Evolutionary conservation across 2,113 vertebrate species (phyloP).

Genomic region (Rhineura floridana): DNA sequence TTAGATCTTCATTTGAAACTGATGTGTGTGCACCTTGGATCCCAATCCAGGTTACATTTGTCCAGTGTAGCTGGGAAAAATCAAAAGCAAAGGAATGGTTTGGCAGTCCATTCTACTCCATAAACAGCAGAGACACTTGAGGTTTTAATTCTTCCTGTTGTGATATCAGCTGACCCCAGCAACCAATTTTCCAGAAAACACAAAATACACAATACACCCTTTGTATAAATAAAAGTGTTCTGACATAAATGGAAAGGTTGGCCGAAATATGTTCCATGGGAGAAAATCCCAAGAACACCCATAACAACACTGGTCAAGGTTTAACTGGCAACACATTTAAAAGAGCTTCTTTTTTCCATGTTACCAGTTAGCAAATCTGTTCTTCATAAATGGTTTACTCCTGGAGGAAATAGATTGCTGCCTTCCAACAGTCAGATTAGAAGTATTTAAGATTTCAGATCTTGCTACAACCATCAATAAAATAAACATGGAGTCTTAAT

Average conservation of each 20-base stretch:
- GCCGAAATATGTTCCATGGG: slow-evolving; percentile 50
- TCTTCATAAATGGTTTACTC: slow-evolving; percentile 63
- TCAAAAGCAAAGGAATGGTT: not conserved
- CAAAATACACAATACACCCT: slow-evolving; percentile 61
- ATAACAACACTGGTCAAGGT: slow-evolving; percentile 50
- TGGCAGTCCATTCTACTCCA: slow-evolving; percentile 37
- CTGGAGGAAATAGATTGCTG: slow-evolving; percentile 54
- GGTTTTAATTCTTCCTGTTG: slow-evolving; percentile 66
- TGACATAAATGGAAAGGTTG: slow-evolving; percentile 57
- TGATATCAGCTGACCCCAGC: slow-evolving; percentile 54
- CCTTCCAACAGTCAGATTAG: no score
- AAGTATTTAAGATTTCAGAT: no score
- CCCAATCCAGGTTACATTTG: not conserved
- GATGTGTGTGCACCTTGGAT: not conserved
- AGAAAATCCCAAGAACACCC: slow-evolving; percentile 38
- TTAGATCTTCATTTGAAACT: not conserved
- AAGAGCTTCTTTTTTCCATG: slow-evolving; percentile 20
- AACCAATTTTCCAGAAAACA: slow-evolving; percentile 67
- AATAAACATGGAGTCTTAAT: no score
- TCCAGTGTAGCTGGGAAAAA: slow-evolving; percentile 21
- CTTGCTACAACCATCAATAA: no score
- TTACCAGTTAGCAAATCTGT: slow-evolving; percentile 67
- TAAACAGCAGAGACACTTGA: slow-evolving; percentile 65
- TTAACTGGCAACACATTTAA: slow-evolving; percentile 1
- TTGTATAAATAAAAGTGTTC: slow-evolving; percentile 68